phyloP scores from a whole-genome alignment of 2,113 vertebrate genomes.

The Penelope pileata region DNA sequence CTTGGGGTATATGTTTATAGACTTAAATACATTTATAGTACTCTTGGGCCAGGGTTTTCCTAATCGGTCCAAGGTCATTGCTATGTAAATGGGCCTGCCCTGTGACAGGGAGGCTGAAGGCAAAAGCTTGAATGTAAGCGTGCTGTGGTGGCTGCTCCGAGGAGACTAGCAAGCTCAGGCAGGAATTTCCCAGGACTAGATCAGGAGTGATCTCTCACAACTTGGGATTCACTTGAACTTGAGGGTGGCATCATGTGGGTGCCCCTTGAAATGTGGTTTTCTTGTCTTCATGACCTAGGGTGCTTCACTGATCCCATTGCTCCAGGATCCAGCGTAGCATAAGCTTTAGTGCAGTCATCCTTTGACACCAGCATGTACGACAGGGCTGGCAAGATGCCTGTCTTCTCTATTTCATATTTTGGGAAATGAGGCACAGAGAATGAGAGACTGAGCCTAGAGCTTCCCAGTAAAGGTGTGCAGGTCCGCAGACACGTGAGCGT shows the following conservation, averaged over 20 bases:
- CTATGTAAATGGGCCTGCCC: background rate
- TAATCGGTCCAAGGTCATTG: background rate
- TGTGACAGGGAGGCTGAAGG: background rate
- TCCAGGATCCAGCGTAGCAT: background rate
- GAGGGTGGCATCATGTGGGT: background rate
- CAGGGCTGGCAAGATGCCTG: background rate
- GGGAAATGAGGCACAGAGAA: background rate
- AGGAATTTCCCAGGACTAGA: background rate
- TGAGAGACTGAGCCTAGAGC: background rate
- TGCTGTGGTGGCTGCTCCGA: background rate
- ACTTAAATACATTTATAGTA: constrained; percentile 41
- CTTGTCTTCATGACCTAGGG: accelerated
- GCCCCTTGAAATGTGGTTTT: background rate
- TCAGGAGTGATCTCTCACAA: background rate
- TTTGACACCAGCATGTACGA: accelerated
- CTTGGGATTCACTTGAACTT: background rate
- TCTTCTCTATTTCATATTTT: background rate
- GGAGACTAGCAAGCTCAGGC: background rate
- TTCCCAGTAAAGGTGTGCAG: background rate
- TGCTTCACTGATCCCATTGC: background rate
- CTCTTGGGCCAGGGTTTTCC: constrained; percentile 10
- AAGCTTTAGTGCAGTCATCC: background rate
- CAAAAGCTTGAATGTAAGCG: background rate
- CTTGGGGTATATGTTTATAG: constrained; percentile 41
- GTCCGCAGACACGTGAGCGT: accelerated